Base-by-base conservation (phyloP, 1,140 invertebrate species). In the Melanaphis sacchari region DNA sequence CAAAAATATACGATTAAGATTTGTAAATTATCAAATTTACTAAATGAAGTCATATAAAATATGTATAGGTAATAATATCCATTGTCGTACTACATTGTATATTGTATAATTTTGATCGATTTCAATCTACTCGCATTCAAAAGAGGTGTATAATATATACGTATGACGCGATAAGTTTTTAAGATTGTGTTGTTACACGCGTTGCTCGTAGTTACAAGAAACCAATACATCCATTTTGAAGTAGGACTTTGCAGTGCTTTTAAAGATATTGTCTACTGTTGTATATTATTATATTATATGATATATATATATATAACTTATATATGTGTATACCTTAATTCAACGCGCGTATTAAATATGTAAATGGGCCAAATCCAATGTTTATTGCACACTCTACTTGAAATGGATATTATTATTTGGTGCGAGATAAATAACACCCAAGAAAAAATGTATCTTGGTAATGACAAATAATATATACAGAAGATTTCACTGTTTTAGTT, bases 181-280 rank as follows among this genome's bases (percentile, higher is more conserved):
- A 90, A 90, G 88, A 90, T 90, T 90, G 46, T 90, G 89, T 90
- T 90, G 89, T 90, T 90, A 66, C 49, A 41, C 38, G 52, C 89
- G 89, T 90, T 90, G 89, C 89, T 90, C 54, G 26, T 90, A 41
- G 89, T 90, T 59, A 90, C 89, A 59, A 0, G 36, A 66, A 90
- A 38, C 49, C 52, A 66, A 90, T 41, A 90, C 52, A 41, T 59
- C 89, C 49, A 90, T 90, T 90, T 90, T 40, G 43, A 41, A 46
- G 36, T 31, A 52, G 21, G 87, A 52, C 43, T 88, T 88, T 36
- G 41, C 31, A n/a, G 59, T 2, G n/a, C 43, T 38, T 88, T 88
- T 24, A 49, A 52, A 49, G 6, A 49, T 38, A 88, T 52, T 18
- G 84, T 43, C 4, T 85, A 85, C 54, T 85, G 41, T n/a, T 85